Percentiles rank a stretch among this genome's conserved stretches.
phyloP scores from a whole-genome alignment of 2,113 vertebrate genomes.

The Mus pahari region DNA sequence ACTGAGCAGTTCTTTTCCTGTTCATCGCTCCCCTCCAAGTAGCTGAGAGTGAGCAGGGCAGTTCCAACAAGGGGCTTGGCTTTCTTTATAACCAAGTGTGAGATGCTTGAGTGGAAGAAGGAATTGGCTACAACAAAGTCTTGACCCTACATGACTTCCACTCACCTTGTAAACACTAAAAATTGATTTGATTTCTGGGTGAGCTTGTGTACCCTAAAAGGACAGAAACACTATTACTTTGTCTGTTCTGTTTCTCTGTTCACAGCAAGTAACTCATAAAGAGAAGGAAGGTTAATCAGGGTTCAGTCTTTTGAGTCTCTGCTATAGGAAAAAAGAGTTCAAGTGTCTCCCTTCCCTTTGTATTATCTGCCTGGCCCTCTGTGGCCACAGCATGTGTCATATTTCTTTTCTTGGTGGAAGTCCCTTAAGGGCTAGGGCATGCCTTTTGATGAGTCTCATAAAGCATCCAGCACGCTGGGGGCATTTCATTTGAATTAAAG shows the following conservation, averaged over 20 bases:
- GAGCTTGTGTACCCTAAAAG: neutral
- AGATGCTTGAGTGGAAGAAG: slow-evolving; percentile 3
- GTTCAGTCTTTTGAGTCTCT: neutral
- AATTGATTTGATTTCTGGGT: neutral
- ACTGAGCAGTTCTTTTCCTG: neutral
- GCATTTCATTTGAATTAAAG: slow-evolving; percentile 74
- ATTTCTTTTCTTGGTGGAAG: slow-evolving; percentile 48
- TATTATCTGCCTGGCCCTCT: slow-evolving; percentile 17
- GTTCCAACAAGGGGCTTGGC: neutral
- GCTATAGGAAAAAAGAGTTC: neutral
- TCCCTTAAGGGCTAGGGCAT: slow-evolving; percentile 30
- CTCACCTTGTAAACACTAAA: neutral
- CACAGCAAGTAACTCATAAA: neutral
- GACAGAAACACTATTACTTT: neutral
- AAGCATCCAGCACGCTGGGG: slow-evolving; percentile 49
- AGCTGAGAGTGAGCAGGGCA: neutral
- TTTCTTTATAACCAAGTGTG: slow-evolving; percentile 22
- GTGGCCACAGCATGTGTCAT: neutral
- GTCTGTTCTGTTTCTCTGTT: slow-evolving; percentile 4
- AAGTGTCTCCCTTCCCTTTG: slow-evolving; percentile 21
- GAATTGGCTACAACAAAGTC: slow-evolving; percentile 16
- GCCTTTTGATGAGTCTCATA: slow-evolving; percentile 65
- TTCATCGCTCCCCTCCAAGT: neutral
- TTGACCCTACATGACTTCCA: slow-evolving; percentile 33
- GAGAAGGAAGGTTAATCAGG: slow-evolving; percentile 3